Percentiles rank a stretch among this genome's conserved stretches.
These are phyloP conservation scores for Epiblema foenella DNA, from an alignment of 2,888 invertebrate genomes.

Conservation along the genomic window DNA sequence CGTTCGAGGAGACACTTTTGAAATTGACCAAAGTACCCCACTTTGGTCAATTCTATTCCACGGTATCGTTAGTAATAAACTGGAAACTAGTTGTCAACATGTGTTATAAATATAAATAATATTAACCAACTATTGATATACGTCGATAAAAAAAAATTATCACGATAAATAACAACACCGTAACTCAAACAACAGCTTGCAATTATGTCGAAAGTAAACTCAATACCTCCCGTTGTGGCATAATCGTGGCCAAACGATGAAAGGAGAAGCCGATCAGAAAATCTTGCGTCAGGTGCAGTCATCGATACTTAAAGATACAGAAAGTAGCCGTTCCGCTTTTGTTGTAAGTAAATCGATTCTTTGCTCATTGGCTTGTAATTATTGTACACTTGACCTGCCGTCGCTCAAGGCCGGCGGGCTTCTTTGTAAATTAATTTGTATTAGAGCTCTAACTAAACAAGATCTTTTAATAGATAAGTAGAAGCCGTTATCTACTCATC, in stretches of 20 bases:
- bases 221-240: constrained; percentile 20
- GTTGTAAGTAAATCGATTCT: constrained; percentile 32
- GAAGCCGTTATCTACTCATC: too few species aligned
- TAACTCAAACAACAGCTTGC: not conserved
- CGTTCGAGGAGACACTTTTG: too few species aligned
- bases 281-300: constrained; percentile 38
- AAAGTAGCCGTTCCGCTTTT: constrained; percentile 33
- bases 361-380: constrained; percentile 25
- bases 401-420: constrained; percentile 28
- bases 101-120: not conserved
- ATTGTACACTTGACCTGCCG: constrained; percentile 41
- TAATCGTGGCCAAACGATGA: constrained; percentile 31
- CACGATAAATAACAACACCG: not conserved
- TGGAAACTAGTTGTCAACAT: too few species aligned
- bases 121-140: not conserved
- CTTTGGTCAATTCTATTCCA: too few species aligned
- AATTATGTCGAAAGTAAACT: constrained; percentile 12
- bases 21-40: too few species aligned
- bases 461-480: not conserved
- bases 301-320: constrained; percentile 27
- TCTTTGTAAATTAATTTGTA: constrained; percentile 9
- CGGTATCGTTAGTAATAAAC: too few species aligned
- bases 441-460: not conserved
- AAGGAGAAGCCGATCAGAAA: constrained; percentile 17
- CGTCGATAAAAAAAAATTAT: not conserved